Base-by-base conservation (phyloP, 2,797 vertebrate genomes). In the Notolabrus celidotus region DNA sequence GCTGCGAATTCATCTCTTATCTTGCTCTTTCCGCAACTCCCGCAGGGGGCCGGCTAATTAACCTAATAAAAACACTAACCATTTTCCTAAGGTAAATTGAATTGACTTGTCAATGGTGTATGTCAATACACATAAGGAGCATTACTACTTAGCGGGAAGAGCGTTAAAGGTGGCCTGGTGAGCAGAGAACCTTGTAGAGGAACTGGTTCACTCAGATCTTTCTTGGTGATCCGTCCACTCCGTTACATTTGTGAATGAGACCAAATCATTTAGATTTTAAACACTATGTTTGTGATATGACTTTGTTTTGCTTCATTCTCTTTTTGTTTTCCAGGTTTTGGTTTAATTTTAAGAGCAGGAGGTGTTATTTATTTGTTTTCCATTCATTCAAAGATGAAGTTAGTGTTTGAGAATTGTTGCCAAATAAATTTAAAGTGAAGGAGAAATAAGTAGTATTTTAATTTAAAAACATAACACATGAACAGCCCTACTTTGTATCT, bases 41-140 rank as follows among this genome's bases (percentile, higher is more conserved):
- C 95, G 90, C 93, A 95, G 95, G 94, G 94, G 92, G 92, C 93
- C 85, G 87, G 91, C 94, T 97, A 96, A 98, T 97, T 97, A 97
- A 96, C 95, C 96, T 96, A 97, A 97, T 97, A 97, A 97, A 97
- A 97, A 96, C 95, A 95, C 94, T 95, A 96, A 96, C 94, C 96
- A 96, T 96, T 96, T 74, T 86, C 94, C 94, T 95, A 94, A 95
- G 95, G 95, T 95, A 96, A 96, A 97, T 96, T 96, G 95, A 96
- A 97, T 96, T 97, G 96, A 96, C 95, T 96, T 96, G 96, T 96
- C 96, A 96, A 95, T 84, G 73, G 88, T 94, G 91, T 94, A 93
- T 92, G 92, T 96, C 94, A 94, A 92, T 92, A 94, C 89, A 86
- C 91, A 93, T 94, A 92, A 92, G 83, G 83, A 89, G 90, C 89